Evolutionary conservation across 2,797 vertebrate genomes (phyloP).

Genomic region (Prunella strophiata): DNA sequence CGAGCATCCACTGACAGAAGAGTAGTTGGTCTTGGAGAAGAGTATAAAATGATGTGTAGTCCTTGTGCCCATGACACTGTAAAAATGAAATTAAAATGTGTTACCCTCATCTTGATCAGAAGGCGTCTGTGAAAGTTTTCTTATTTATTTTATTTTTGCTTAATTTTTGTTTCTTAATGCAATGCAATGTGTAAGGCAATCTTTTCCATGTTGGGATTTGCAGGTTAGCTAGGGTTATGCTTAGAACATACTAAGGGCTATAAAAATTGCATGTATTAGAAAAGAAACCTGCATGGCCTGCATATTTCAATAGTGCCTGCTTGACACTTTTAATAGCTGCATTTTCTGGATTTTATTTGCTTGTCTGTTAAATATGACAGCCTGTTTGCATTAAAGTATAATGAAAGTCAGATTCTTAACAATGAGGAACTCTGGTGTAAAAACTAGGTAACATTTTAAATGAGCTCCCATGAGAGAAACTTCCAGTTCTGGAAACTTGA

Average conservation of each 20-base stretch:
- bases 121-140: background rate
- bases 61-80: background rate
- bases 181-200: background rate
- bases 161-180: background rate
- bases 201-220: background rate
- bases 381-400: background rate
- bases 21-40: background rate
- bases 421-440: background rate
- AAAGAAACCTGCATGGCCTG: background rate
- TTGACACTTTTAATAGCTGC: background rate
- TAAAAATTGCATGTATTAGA: background rate
- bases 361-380: background rate
- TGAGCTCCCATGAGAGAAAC: background rate
- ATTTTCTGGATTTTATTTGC: background rate
- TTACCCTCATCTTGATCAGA: background rate
- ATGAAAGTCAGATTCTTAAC: background rate
- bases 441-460: background rate
- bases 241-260: background rate
- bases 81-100: background rate
- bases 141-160: background rate
- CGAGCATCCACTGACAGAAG: background rate
- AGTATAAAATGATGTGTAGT: accelerated
- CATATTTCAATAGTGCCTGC: background rate
- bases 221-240: background rate
- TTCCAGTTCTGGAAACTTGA: background rate